Evolutionary conservation across 2,888 invertebrate genomes (phyloP).

Genomic region (Pammene aurita): DNA sequence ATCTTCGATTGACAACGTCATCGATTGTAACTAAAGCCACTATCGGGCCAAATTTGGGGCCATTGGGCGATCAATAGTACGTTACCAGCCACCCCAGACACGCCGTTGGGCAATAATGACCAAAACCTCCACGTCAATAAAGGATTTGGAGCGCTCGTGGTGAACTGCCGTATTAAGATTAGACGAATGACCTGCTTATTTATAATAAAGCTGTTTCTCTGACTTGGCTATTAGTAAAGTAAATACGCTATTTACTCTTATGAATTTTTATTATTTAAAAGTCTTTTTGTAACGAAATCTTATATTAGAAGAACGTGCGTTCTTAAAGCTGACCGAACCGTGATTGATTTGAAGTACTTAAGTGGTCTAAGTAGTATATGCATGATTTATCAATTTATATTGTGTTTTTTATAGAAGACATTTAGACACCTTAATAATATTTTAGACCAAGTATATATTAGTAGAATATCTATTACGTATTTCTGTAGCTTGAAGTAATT

Average conservation of each 20-base stretch:
- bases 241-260: neutral
- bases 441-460: too few relatives aligned
- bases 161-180: conserved; percentile 19
- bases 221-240: neutral
- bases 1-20: conserved; percentile 15
- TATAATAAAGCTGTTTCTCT: neutral
- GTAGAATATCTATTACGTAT: too few relatives aligned
- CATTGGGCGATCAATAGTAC: conserved; percentile 23
- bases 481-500: too few relatives aligned
- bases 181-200: conserved; percentile 20
- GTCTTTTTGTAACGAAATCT: too few relatives aligned
- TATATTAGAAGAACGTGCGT: too few relatives aligned
- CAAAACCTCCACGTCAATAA: conserved; percentile 27
- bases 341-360: too few relatives aligned
- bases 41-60: conserved; percentile 7
- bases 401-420: too few relatives aligned
- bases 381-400: too few relatives aligned
- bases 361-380: too few relatives aligned
- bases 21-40: neutral
- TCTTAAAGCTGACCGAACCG: too few relatives aligned
- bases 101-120: conserved; percentile 26
- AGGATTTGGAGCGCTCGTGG: conserved; percentile 22
- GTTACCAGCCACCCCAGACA: conserved; percentile 14
- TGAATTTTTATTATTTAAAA: too few relatives aligned
- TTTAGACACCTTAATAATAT: too few relatives aligned